A percentile compares a stretch with the other conserved stretches of the same genome.
phyloP scores from a whole-genome alignment of 2,113 vertebrate genomes.

The Mormoops blainvillei region DNA sequence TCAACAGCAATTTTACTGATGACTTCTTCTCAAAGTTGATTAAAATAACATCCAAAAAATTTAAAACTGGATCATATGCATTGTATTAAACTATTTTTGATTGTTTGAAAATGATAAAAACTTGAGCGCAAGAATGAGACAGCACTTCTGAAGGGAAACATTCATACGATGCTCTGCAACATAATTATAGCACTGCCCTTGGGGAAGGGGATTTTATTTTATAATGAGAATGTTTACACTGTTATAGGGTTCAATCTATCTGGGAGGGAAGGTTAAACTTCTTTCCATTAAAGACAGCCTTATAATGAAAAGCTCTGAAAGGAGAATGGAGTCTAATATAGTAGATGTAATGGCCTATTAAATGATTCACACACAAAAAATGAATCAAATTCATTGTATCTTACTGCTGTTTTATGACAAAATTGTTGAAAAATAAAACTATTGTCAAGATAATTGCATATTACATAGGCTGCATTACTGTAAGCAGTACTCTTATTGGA shows the following conservation, averaged over 20 bases:
- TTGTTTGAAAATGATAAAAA: conserved; percentile 81
- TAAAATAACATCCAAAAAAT: conserved; percentile 88
- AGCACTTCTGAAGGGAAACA: conserved; percentile 84
- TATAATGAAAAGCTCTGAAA: conserved; percentile 89
- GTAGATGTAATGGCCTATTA: conserved; percentile 89
- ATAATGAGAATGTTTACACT: conserved; percentile 90
- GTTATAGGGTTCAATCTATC: conserved; percentile 88
- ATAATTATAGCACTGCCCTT: conserved; percentile 87
- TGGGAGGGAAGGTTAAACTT: conserved; percentile 89
- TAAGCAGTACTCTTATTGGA: conserved; percentile 82
- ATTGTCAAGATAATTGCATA: conserved; percentile 87
- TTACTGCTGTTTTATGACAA: conserved; percentile 87
- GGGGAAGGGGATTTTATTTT: conserved; percentile 89
- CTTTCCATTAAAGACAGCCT: conserved; percentile 88
- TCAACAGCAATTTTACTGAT: conserved; percentile 94
- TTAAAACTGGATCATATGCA: conserved; percentile 86
- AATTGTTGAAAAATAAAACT: conserved; percentile 89
- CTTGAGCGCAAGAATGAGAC: conserved; percentile 80
- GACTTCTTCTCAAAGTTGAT: conserved; percentile 93
- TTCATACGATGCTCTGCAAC: conserved; percentile 81
- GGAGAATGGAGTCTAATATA: conserved; percentile 87
- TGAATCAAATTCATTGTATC: conserved; percentile 88
- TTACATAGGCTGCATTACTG: conserved; percentile 83
- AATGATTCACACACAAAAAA: conserved; percentile 88
- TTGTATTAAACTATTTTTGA: conserved; percentile 89